Evolutionary conservation across 2,888 invertebrate species (phyloP).

Genomic region (Hesperia comma): DNA sequence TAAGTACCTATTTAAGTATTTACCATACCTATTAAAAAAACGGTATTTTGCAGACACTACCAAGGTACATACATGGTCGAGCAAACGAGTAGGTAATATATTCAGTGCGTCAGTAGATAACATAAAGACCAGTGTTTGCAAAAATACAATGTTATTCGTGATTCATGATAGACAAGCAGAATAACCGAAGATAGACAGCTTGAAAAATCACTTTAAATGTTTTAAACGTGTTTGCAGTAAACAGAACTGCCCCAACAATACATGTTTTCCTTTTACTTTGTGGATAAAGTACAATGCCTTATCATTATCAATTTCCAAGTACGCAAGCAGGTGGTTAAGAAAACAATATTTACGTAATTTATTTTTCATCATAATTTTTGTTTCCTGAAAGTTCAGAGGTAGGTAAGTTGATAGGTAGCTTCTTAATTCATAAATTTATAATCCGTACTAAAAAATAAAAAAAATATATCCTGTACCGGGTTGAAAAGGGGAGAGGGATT

Average conservation of each 20-base stretch:
- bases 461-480: no score
- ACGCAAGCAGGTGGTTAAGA: background rate
- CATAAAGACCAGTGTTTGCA: slow-evolving; percentile 10
- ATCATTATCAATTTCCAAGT: slow-evolving; percentile 18
- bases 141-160: slow-evolving; percentile 18
- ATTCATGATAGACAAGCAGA: slow-evolving; percentile 42
- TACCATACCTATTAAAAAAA: no score
- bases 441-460: no score
- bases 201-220: slow-evolving; percentile 50
- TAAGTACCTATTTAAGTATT: no score
- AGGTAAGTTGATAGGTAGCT: no score
- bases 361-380: background rate
- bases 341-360: slow-evolving; percentile 31
- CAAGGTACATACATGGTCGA: background rate
- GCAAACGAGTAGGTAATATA: background rate
- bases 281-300: slow-evolving; percentile 38
- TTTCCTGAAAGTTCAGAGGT: no score
- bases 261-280: slow-evolving; percentile 39
- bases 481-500: no score
- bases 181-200: slow-evolving; percentile 50
- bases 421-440: no score
- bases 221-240: slow-evolving; percentile 52
- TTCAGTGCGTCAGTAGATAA: slow-evolving; percentile 22
- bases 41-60: background rate
- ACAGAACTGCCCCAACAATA: slow-evolving; percentile 38